Percentiles rank a stretch among this genome's conserved stretches.
phyloP scores from a whole-genome alignment of 2,113 vertebrate species.

The Sorex araneus region DNA sequence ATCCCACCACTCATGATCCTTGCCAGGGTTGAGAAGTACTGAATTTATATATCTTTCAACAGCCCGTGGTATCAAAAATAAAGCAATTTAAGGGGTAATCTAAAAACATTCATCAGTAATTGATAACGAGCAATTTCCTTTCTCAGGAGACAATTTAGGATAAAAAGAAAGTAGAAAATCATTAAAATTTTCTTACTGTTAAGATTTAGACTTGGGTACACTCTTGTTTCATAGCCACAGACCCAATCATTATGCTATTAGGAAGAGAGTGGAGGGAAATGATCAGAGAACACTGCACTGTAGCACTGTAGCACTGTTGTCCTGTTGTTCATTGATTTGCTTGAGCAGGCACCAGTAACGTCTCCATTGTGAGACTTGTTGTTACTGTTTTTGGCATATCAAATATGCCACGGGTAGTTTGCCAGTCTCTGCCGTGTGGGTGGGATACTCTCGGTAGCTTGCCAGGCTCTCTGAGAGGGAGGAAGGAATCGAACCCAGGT shows the following conservation, averaged over 20 bases:
- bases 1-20: not conserved
- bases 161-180: not conserved
- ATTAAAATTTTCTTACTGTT: too few species aligned
- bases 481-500: too few species aligned
- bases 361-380: too few species aligned
- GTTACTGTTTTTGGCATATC: too few species aligned
- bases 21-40: not conserved
- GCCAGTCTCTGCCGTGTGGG: too few species aligned
- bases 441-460: too few species aligned
- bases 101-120: constrained; percentile 12
- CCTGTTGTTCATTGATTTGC: too few species aligned
- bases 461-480: too few species aligned
- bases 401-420: too few species aligned
- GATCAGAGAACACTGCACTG: too few species aligned
- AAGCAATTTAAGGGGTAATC: constrained; percentile 13
- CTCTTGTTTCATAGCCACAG: not conserved
- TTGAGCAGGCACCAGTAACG: too few species aligned
- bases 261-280: constrained; percentile 13
- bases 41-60: constrained; percentile 9
- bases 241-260: not conserved
- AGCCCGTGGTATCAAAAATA: not conserved
- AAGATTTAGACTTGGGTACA: not conserved
- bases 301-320: too few species aligned
- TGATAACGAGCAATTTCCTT: constrained; percentile 26
- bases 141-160: constrained; percentile 16